A percentile compares a stretch with the other conserved stretches of the same genome.
Conservation (phyloP, 2,113 vertebrate species). For the Cyrtonyx montezumae region DNA sequence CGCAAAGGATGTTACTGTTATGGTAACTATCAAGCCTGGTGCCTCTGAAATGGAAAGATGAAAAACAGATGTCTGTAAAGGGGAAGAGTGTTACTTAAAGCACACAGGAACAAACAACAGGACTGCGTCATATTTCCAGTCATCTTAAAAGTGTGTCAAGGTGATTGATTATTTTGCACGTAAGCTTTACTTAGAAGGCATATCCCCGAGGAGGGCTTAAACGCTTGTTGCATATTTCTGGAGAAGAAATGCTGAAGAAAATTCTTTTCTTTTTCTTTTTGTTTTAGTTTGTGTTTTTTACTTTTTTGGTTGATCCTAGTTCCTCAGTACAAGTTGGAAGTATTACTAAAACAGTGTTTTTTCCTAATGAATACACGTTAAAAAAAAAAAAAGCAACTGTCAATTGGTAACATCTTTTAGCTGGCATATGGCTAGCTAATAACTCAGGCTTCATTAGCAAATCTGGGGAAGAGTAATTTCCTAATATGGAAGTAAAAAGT, state of each 20-base stretch:
- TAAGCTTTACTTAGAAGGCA: neutral
- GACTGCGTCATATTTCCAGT: neutral
- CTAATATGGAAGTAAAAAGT: slow-evolving; percentile 51
- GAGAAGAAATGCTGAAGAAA: slow-evolving; percentile 4
- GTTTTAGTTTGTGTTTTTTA: neutral
- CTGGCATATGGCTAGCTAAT: slow-evolving; percentile 85
- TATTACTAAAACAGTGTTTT: neutral
- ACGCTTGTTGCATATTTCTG: neutral
- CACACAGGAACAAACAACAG: slow-evolving; percentile 41
- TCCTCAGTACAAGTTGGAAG: neutral
- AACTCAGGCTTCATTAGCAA: slow-evolving; percentile 80
- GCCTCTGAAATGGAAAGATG: slow-evolving; percentile 47
- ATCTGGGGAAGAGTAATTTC: slow-evolving; percentile 48
- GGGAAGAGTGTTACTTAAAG: neutral
- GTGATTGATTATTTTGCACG: neutral
- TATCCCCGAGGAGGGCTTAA: neutral
- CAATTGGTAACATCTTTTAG: slow-evolving; percentile 73
- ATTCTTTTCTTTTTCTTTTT: neutral
- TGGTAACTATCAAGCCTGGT: slow-evolving; percentile 20
- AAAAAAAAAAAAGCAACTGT: neutral
- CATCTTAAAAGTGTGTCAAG: neutral
- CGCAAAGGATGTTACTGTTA: slow-evolving; percentile 48
- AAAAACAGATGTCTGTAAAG: slow-evolving; percentile 47
- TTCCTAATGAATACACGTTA: slow-evolving; percentile 11
- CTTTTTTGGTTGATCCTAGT: neutral